Evolutionary conservation across 1,140 invertebrate species (phyloP).

Genomic region (Leptonema lineaticorne): DNA sequence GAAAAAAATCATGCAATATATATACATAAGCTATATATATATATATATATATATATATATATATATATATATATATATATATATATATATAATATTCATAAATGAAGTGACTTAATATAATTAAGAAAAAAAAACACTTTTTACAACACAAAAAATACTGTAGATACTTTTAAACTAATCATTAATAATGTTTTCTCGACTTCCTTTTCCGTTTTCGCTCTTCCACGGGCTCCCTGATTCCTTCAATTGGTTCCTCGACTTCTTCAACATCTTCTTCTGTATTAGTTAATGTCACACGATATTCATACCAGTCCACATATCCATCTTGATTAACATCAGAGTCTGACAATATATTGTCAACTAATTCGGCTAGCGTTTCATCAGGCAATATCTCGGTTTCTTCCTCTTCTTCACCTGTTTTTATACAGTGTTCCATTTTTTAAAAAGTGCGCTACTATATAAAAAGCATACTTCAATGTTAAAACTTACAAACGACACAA

Average conservation of each 20-base stretch:
- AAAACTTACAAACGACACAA: too few species aligned
- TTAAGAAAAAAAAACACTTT: neutral
- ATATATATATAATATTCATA: too few species aligned
- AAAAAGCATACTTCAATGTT: too few species aligned
- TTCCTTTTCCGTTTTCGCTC: neutral
- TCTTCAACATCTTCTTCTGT: neutral
- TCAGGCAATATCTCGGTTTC: constrained; percentile 50
- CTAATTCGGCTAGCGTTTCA: constrained; percentile 59
- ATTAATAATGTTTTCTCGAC: neutral
- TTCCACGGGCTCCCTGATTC: neutral
- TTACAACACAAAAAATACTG: neutral
- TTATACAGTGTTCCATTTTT: too few species aligned
- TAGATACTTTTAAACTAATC: neutral
- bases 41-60: too few species aligned
- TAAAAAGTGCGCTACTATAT: too few species aligned
- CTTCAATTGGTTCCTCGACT: neutral
- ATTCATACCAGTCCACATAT: constrained; percentile 69
- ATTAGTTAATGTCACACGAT: constrained; percentile 45
- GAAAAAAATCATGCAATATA: too few species aligned
- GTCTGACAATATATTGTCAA: constrained; percentile 65
- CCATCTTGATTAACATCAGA: constrained; percentile 69
- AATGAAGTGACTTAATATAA: neutral
- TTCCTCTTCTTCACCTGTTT: constrained; percentile 45
- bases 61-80: too few species aligned
- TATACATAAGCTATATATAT: too few species aligned